Evolutionary conservation across 2,113 vertebrate genomes (phyloP).

Genomic region (Pantherophis guttatus): DNA sequence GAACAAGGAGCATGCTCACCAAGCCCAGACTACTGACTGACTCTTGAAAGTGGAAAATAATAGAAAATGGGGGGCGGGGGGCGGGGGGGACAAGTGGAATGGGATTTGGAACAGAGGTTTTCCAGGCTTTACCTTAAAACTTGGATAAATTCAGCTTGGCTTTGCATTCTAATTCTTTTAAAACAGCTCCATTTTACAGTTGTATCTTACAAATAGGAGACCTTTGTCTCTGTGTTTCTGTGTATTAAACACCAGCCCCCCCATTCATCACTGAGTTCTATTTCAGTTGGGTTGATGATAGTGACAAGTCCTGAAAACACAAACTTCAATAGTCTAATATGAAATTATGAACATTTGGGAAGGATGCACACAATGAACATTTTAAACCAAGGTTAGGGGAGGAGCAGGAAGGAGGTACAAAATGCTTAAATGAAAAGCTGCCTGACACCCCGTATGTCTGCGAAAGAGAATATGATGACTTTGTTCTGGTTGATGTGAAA

Average conservation of each 20-base stretch:
- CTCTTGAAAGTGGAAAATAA: not conserved
- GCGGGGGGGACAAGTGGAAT: not conserved
- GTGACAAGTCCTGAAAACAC: slow-evolving; percentile 56
- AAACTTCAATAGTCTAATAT: slow-evolving; percentile 38
- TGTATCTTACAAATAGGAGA: slow-evolving; percentile 16
- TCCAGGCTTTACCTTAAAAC: not conserved
- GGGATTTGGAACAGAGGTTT: not conserved
- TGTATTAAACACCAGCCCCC: not conserved
- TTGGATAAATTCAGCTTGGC: not conserved
- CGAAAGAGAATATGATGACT: slow-evolving; percentile 41
- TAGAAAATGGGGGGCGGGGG: not conserved
- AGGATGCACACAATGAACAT: slow-evolving; percentile 29
- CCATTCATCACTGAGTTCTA: slow-evolving; percentile 32
- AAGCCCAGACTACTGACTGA: not conserved
- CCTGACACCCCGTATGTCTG: slow-evolving; percentile 37
- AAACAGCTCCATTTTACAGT: slow-evolving; percentile 18
- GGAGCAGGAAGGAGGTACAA: slow-evolving; percentile 41
- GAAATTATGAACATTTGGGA: slow-evolving; percentile 48
- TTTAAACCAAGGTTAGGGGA: slow-evolving; percentile 27
- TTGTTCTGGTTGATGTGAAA: slow-evolving; percentile 46
- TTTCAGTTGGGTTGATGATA: slow-evolving; percentile 50
- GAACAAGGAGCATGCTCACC: not conserved
- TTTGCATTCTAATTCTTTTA: not conserved
- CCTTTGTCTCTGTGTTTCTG: not conserved
- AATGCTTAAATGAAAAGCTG: slow-evolving; percentile 25